Conservation (phyloP, 2,797 vertebrate genomes). For the Potorous gilbertii region DNA sequence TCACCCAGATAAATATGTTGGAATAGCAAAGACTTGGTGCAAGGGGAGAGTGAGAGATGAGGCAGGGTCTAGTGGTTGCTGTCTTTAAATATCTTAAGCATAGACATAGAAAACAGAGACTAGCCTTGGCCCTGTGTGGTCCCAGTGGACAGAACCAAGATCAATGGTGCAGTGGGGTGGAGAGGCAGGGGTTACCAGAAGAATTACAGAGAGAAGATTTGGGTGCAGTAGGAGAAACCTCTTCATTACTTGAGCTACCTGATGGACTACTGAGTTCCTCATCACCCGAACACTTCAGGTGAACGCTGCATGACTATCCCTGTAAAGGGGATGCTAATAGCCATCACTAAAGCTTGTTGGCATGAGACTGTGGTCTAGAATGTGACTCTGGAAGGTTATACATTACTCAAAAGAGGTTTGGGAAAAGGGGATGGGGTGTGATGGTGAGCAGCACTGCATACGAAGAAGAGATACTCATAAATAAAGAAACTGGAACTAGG, state of each 20-base stretch:
- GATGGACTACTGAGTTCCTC: background rate
- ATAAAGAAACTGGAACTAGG: background rate
- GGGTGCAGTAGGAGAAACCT: background rate
- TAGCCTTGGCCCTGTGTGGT: background rate
- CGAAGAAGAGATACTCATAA: background rate
- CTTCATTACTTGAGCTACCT: background rate
- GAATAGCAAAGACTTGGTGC: background rate
- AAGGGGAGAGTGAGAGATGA: background rate
- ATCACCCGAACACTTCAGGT: background rate
- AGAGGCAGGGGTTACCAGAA: background rate
- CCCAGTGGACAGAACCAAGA: background rate
- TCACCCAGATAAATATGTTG: background rate
- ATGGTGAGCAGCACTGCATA: background rate
- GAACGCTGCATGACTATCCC: background rate
- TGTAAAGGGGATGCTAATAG: background rate
- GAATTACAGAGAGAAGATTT: background rate
- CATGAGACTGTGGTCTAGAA: background rate
- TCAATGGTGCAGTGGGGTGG: background rate
- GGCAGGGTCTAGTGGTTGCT: background rate
- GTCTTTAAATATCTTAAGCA: background rate
- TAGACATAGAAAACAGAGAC: background rate
- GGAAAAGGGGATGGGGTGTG: background rate
- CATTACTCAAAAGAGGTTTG: background rate
- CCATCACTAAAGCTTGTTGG: background rate
- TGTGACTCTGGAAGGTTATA: background rate